Conservation (phyloP, 2,113 vertebrate genomes). For the Scomber japonicus region DNA sequence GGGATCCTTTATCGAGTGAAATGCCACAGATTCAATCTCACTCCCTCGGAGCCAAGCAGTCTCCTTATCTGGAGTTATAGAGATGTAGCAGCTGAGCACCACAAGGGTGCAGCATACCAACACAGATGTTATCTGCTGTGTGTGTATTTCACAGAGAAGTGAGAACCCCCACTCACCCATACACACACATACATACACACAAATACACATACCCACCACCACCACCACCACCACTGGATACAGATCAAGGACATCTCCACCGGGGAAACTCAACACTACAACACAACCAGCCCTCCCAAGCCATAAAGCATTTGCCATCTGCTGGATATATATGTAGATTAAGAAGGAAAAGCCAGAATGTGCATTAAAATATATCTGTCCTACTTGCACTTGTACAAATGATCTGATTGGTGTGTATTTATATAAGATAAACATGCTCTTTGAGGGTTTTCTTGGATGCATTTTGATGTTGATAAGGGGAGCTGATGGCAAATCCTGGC, state of each 20-base stretch:
- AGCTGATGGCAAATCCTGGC: constrained; percentile 14
- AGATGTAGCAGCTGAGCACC: constrained; percentile 76
- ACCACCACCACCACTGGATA: constrained; percentile 52
- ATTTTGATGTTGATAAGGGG: constrained; percentile 34
- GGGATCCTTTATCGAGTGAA: constrained; percentile 66
- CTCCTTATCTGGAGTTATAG: constrained; percentile 68
- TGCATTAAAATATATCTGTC: constrained; percentile 32
- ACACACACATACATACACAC: constrained; percentile 28
- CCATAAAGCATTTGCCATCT: constrained; percentile 52
- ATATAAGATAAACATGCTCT: constrained; percentile 20
- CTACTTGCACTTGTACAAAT: constrained; percentile 34
- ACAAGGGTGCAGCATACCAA: constrained; percentile 84
- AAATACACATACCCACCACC: background rate
- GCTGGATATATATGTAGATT: constrained; percentile 50
- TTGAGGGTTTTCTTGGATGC: constrained; percentile 22
- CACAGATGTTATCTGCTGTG: constrained; percentile 77
- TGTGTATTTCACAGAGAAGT: constrained; percentile 59
- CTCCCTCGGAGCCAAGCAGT: constrained; percentile 61
- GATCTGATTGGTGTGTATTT: constrained; percentile 44
- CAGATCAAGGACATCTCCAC: constrained; percentile 69
- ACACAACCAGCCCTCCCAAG: constrained; percentile 41
- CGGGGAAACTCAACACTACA: constrained; percentile 48
- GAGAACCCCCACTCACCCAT: background rate
- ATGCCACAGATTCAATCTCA: constrained; percentile 72
- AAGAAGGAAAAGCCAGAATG: constrained; percentile 1